Evolutionary conservation across 2,888 invertebrate species (phyloP).

Genomic region (Pterobdella sp.): DNA sequence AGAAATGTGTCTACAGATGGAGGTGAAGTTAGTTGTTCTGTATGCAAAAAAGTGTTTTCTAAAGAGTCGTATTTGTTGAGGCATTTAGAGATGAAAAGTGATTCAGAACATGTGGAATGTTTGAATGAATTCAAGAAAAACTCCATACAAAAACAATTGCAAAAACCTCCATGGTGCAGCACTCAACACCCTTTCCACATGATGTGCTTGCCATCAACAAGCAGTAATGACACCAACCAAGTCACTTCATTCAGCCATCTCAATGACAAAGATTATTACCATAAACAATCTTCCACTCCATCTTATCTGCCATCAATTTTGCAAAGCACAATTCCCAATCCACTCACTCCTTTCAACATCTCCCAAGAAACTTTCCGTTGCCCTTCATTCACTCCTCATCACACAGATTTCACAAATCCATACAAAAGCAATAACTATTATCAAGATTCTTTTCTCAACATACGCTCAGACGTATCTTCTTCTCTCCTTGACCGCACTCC

Average conservation of each 20-base stretch:
- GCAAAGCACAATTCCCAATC: neutral
- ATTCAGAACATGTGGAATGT: constrained; percentile 31
- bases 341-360: constrained; percentile 4
- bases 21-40: constrained; percentile 32
- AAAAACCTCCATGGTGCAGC: neutral
- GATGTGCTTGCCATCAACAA: neutral
- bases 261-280: neutral
- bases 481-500: neutral
- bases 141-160: constrained; percentile 8
- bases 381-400: neutral
- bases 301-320: neutral
- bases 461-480: neutral
- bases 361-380: neutral
- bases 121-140: constrained; percentile 23
- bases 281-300: neutral
- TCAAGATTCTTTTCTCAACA: constrained; percentile 10
- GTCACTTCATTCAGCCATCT: neutral
- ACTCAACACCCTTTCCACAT: constrained; percentile 7
- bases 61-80: constrained; percentile 36
- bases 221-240: neutral
- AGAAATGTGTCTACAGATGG: neutral
- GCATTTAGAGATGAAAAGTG: constrained; percentile 37
- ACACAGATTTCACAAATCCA: constrained; percentile 2
- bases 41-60: constrained; percentile 36
- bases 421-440: neutral